Conservation (phyloP, 1,140 invertebrate species). For the Euwallacea similis region DNA sequence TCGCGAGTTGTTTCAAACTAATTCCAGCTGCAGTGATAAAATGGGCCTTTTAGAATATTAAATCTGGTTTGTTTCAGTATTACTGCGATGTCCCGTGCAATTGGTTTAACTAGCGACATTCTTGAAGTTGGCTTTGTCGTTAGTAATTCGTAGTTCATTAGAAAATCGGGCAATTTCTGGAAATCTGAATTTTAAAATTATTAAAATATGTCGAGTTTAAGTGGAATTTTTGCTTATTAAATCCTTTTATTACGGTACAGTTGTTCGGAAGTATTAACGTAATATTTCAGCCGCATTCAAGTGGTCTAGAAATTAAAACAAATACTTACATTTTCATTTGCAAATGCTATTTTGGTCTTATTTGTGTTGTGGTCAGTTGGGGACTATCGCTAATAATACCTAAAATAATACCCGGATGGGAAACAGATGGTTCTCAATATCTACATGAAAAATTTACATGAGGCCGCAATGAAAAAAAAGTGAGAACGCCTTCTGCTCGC, state of each 20-base stretch:
- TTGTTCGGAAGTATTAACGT: slow-evolving; percentile 8
- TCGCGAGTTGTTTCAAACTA: slow-evolving; percentile 21
- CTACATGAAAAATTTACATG: no score
- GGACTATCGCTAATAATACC: not conserved
- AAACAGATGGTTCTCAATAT: no score
- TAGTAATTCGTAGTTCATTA: no score
- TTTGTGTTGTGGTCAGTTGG: not conserved
- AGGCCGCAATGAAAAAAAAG: no score
- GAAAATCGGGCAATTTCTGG: no score
- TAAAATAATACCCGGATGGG: no score
- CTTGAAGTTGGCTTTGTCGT: no score
- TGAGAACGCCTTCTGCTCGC: no score
- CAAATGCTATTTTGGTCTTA: no score
- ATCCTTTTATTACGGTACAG: slow-evolving; percentile 12
- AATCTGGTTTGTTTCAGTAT: slow-evolving; percentile 20
- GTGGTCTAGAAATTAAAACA: slow-evolving; percentile 17
- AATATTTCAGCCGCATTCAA: slow-evolving; percentile 12
- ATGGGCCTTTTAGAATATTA: slow-evolving; percentile 24
- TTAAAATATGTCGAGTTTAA: not conserved
- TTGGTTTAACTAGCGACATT: not conserved
- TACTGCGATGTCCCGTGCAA: not conserved
- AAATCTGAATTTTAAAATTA: no score
- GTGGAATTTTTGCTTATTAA: slow-evolving; percentile 15
- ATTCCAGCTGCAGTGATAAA: slow-evolving; percentile 23
- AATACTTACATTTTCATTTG: slow-evolving; percentile 14